Conservation (phyloP, 2,113 vertebrate species). For the Diphyllodes magnificus region DNA sequence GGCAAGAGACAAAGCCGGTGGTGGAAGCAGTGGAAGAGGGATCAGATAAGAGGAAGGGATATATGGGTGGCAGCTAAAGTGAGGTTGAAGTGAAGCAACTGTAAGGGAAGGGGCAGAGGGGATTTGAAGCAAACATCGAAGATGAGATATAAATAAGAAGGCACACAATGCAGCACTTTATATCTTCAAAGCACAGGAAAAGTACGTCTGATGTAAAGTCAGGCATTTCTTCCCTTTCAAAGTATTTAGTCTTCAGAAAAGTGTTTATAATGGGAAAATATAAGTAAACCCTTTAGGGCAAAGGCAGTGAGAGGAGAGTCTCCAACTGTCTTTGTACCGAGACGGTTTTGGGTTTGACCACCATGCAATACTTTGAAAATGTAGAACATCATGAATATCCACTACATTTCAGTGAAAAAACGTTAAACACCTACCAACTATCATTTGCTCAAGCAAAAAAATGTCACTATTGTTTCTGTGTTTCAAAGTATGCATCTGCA, state of each 20-base stretch:
- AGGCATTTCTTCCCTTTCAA: neutral
- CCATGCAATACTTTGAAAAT: neutral
- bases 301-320: neutral
- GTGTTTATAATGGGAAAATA: neutral
- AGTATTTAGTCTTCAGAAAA: neutral
- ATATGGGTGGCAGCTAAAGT: neutral
- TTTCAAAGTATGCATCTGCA: neutral
- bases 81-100: neutral
- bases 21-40: neutral
- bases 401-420: neutral
- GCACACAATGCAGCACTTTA: neutral
- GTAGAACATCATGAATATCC: neutral
- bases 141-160: slow-evolving; percentile 22
- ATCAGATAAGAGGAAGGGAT: neutral
- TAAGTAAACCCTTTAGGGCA: neutral
- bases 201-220: neutral
- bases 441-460: neutral
- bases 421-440: neutral
- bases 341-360: neutral
- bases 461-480: neutral
- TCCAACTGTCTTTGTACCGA: neutral
- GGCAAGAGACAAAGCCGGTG: neutral
- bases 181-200: slow-evolving; percentile 37
- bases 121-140: neutral
- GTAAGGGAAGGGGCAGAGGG: neutral